phyloP scores from a whole-genome alignment of 92 coral and sea anemone genomes.

The Porites cylindrica region DNA sequence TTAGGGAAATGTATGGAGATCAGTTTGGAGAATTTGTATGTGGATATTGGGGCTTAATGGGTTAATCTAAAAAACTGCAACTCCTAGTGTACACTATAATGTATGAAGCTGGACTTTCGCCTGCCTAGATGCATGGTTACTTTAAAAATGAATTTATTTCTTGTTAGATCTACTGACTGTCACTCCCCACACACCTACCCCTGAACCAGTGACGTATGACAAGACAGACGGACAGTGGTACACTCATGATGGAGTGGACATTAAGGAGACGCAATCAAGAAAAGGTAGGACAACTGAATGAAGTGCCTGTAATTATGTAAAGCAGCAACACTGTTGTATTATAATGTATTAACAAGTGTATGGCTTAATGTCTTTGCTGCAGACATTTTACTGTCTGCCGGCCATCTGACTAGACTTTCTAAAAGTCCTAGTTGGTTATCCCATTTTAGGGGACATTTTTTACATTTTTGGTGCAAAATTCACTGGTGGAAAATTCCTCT shows the following conservation, averaged over 20 bases:
- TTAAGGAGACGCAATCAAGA: not conserved
- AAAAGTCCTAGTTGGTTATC: no score
- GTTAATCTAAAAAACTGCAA: not conserved
- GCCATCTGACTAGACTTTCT: no score
- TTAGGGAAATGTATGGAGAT: no score
- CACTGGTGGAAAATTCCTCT: no score
- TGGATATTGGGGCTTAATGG: not conserved
- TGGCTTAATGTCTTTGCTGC: no score
- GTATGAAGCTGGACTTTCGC: no score
- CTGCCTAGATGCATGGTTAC: not conserved
- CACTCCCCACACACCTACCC: conserved; percentile 39
- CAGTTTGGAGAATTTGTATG: no score
- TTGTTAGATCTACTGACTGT: conserved; percentile 33
- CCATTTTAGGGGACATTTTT: no score
- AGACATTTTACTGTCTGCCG: no score
- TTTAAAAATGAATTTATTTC: not conserved
- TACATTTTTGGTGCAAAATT: no score
- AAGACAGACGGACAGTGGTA: conserved; percentile 50
- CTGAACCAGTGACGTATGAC: conserved; percentile 55
- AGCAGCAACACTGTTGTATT: no score
- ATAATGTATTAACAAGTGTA: no score
- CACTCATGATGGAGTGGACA: not conserved
- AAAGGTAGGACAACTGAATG: not conserved
- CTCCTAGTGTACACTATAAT: not conserved
- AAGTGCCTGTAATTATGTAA: not conserved